These are phyloP conservation scores for Tympanuchus pallidicinctus DNA, from an alignment of 2,113 vertebrate species.

Conservation along the genomic window DNA sequence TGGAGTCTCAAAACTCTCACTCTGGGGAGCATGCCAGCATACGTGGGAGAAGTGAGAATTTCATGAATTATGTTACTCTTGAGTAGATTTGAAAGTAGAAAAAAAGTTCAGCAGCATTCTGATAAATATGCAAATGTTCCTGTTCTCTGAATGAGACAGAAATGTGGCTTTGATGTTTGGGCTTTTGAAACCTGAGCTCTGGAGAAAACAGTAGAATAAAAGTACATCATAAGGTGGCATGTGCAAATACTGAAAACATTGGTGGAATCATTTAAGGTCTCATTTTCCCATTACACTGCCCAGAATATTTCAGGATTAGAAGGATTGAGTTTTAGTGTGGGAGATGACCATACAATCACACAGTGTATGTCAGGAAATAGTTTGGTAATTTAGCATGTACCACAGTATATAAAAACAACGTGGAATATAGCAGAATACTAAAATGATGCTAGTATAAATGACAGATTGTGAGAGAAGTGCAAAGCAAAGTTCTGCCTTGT, in stretches of 20 bases:
- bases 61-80: constrained; percentile 63
- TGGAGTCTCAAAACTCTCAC: constrained; percentile 21
- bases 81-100: constrained; percentile 54
- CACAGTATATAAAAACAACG: background rate
- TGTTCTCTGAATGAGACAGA: constrained; percentile 38
- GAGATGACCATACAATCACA: background rate
- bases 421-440: background rate
- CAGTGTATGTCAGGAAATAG: background rate
- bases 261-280: background rate
- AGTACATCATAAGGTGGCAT: background rate
- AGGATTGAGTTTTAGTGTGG: background rate
- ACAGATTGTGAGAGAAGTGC: background rate
- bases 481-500: background rate
- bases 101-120: constrained; percentile 38
- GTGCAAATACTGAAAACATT: background rate
- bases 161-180: constrained; percentile 3
- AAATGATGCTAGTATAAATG: background rate
- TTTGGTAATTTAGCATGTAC: background rate
- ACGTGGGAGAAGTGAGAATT: constrained; percentile 63
- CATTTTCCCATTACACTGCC: background rate
- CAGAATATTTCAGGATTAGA: background rate
- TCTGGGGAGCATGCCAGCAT: constrained; percentile 28
- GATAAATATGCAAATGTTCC: constrained; percentile 42
- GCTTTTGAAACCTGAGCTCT: constrained; percentile 21
- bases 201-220: background rate